phyloP scores from a whole-genome alignment of 2,113 vertebrate genomes.

The Manacus vitellinus region DNA sequence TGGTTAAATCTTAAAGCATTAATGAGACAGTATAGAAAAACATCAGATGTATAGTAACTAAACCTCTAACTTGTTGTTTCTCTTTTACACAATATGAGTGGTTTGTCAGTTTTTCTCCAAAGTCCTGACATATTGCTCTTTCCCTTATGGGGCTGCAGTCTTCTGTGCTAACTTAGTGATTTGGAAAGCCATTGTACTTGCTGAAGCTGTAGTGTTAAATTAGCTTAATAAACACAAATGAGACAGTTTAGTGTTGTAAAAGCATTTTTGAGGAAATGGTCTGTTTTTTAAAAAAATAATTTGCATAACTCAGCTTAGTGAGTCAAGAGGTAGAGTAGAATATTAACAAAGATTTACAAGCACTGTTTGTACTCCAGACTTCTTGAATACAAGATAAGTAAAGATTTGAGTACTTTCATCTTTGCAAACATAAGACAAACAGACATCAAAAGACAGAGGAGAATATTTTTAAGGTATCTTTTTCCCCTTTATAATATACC shows the following conservation, averaged over 20 bases:
- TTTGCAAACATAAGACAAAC: not conserved
- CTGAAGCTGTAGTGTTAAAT: constrained; percentile 29
- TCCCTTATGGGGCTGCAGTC: not conserved
- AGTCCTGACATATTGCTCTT: not conserved
- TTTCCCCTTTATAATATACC: not conserved
- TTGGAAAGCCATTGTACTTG: not conserved
- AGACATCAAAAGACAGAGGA: not conserved
- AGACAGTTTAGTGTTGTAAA: not conserved
- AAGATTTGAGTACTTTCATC: not conserved
- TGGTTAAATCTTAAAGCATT: not conserved
- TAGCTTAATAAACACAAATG: constrained; percentile 45
- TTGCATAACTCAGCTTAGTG: not conserved
- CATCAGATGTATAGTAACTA: not conserved
- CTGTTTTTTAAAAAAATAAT: not conserved
- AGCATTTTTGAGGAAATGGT: not conserved
- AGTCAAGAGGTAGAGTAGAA: not conserved
- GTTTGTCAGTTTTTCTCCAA: constrained; percentile 22
- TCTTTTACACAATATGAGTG: not conserved
- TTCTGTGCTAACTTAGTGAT: constrained; percentile 9
- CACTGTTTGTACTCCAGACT: not conserved
- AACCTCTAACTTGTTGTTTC: not conserved
- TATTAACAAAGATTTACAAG: not conserved
- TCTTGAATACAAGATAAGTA: not conserved
- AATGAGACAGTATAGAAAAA: not conserved
- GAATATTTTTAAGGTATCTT: not conserved